Percentiles rank a stretch among this genome's conserved stretches.
phyloP scores from a whole-genome alignment of 2,113 vertebrate species.

The Dunckerocampus dactyliophorus region DNA sequence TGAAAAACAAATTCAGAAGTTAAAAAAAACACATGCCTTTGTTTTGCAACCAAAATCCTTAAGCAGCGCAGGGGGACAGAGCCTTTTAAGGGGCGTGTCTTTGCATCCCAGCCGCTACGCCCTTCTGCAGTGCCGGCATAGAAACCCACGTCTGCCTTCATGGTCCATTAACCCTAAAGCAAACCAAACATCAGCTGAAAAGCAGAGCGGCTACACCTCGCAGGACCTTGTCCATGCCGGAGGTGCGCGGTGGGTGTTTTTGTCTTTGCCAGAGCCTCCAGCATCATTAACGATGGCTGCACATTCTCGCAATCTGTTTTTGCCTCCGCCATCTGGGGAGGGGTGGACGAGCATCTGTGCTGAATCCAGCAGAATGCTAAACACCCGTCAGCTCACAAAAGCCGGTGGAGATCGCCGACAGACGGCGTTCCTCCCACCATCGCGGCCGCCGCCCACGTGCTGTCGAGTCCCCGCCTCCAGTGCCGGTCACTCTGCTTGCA shows the following conservation, averaged over 20 bases:
- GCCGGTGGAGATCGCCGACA: not conserved
- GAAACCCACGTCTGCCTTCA: not conserved
- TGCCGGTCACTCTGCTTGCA: not conserved
- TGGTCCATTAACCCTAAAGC: constrained; percentile 4
- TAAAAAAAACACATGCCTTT: no score
- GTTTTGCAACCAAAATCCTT: no score
- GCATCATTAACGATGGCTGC: constrained; percentile 1
- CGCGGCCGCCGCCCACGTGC: not conserved
- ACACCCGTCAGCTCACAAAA: constrained; percentile 2
- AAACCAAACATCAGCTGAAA: not conserved
- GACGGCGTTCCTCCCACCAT: not conserved
- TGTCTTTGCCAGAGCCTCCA: not conserved
- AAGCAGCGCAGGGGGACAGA: no score
- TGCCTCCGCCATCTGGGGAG: constrained; percentile 4
- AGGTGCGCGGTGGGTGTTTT: not conserved
- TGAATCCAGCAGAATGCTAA: constrained; percentile 6
- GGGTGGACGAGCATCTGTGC: constrained; percentile 2
- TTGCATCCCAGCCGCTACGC: not conserved
- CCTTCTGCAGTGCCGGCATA: not conserved
- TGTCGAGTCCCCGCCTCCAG: not conserved
- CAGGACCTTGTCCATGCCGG: not conserved
- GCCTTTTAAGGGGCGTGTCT: no score
- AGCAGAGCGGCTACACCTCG: not conserved
- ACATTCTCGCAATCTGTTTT: constrained; percentile 4
- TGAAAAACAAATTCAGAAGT: no score